Percentiles rank a stretch among this genome's conserved stretches.
Conservation (phyloP, 2,797 vertebrate species). For the Sebastolobus altivelis region DNA sequence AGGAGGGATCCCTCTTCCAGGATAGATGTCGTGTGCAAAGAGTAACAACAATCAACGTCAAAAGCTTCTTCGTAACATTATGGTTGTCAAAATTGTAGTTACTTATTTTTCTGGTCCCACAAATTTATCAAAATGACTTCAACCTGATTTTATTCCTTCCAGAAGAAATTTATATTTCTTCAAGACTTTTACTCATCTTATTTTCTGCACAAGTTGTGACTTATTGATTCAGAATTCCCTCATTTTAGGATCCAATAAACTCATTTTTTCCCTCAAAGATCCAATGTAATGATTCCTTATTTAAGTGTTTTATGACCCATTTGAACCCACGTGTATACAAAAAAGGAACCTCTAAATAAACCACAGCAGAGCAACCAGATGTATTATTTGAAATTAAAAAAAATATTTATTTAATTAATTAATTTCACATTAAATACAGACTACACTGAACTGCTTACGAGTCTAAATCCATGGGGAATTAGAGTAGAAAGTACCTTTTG, state of each 20-base stretch:
- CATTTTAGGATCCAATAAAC: neutral
- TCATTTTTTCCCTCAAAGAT: neutral
- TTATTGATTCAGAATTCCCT: neutral
- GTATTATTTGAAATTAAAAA: neutral
- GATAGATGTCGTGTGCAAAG: too few species aligned
- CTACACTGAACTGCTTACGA: neutral
- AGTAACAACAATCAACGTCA: neutral
- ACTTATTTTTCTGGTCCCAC: neutral
- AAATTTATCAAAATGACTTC: neutral
- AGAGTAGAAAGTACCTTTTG: neutral
- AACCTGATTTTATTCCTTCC: neutral
- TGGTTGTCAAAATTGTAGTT: neutral
- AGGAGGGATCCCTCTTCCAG: too few species aligned
- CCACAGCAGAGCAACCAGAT: neutral
- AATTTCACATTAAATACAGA: neutral
- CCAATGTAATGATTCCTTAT: neutral
- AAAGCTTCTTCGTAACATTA: rapidly evolving
- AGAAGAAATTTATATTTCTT: neutral
- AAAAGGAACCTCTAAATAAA: neutral
- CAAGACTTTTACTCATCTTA: neutral
- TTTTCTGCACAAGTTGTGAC: neutral
- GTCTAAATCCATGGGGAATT: neutral
- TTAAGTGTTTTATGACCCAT: neutral
- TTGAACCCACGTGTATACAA: neutral
- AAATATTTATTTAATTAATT: rapidly evolving